These are phyloP conservation scores for Netelia melanura DNA, from an alignment of 2,888 invertebrate species.

Conservation along the genomic window DNA sequence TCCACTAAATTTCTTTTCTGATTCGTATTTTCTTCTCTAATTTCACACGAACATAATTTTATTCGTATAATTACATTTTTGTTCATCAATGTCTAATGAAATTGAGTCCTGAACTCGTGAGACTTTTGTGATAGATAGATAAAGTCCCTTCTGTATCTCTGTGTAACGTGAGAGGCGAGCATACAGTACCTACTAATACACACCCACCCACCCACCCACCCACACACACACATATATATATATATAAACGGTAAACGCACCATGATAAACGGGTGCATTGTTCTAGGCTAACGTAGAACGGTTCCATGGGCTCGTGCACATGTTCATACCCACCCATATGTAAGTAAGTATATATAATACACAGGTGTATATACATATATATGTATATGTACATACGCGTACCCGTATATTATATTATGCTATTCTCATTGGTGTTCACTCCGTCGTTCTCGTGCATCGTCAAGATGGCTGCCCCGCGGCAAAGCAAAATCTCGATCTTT, in stretches of 20 bases:
- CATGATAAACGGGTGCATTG: constrained; percentile 76
- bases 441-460: constrained; percentile 55
- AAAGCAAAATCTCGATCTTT: constrained; percentile 29
- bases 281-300: constrained; percentile 62
- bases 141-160: constrained; percentile 33
- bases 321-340: neutral
- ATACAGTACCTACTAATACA: neutral
- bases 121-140: constrained; percentile 48
- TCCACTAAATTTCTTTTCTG: neutral
- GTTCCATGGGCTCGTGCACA: constrained; percentile 8
- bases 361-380: neutral
- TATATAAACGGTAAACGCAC: constrained; percentile 55
- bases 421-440: constrained; percentile 69
- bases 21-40: neutral
- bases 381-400: neutral
- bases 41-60: too few species aligned
- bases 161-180: constrained; percentile 34
- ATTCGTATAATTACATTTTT: neutral
- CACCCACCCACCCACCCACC: too few species aligned
- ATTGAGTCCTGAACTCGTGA: constrained; percentile 16
- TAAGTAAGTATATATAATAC: constrained; percentile 11
- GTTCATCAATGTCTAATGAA: neutral
- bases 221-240: neutral
- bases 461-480: constrained; percentile 65
- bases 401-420: constrained; percentile 40